These are phyloP conservation scores for Anas platyrhynchos DNA, from an alignment of 2,113 vertebrate genomes.

Conservation along the genomic window DNA sequence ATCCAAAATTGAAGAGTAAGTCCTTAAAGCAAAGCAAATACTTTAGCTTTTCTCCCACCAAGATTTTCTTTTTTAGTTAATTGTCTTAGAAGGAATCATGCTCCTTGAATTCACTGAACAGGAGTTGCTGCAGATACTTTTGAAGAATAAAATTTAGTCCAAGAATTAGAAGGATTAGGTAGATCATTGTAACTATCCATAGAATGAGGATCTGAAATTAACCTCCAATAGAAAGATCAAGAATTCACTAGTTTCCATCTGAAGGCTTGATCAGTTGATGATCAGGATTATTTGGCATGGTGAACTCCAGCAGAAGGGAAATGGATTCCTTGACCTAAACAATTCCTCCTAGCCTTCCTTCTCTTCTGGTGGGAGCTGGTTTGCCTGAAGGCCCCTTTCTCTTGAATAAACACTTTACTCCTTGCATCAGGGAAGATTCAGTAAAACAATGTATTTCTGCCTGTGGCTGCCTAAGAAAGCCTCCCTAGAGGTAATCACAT, in stretches of 20 bases:
- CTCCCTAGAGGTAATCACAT: neutral
- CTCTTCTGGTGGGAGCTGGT: neutral
- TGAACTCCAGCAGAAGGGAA: neutral
- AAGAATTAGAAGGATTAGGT: neutral
- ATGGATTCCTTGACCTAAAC: neutral
- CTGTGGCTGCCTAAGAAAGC: neutral
- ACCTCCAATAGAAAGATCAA: neutral
- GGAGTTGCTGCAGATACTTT: neutral
- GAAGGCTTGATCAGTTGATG: neutral
- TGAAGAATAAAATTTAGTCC: neutral
- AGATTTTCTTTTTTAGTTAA: neutral
- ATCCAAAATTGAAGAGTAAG: neutral
- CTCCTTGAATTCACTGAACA: neutral
- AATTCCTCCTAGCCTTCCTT: neutral
- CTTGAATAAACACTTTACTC: neutral
- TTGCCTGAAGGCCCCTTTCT: neutral
- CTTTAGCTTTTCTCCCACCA: neutral
- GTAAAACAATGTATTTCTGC: neutral
- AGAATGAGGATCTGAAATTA: neutral
- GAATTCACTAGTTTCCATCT: neutral
- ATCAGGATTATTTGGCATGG: neutral
- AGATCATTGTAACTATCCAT: neutral
- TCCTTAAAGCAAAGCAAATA: neutral
- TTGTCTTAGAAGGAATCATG: neutral
- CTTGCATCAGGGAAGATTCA: neutral